phyloP scores from a whole-genome alignment of 2,113 vertebrate genomes.

The Terrapene triunguis region DNA sequence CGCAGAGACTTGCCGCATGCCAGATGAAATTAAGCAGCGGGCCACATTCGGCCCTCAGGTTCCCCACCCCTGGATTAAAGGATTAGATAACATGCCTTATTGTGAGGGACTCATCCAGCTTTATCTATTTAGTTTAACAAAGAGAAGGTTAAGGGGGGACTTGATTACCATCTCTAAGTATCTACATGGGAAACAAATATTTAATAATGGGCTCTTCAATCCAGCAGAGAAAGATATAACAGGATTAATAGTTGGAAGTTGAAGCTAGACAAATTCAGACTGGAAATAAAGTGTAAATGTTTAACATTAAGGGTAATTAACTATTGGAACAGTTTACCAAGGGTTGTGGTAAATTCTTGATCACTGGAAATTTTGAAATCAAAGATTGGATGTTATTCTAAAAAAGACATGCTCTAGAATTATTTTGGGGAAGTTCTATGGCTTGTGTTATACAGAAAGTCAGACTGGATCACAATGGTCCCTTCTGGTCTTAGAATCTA shows the following conservation, averaged over 20 bases:
- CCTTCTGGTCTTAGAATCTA: not conserved
- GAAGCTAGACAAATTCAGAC: not conserved
- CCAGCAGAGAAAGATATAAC: not conserved
- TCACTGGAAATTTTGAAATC: not conserved
- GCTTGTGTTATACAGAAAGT: not conserved
- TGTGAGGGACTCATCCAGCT: no score
- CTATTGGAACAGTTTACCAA: not conserved
- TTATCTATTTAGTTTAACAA: not conserved
- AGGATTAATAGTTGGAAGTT: not conserved
- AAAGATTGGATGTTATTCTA: not conserved
- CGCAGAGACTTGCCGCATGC: no score
- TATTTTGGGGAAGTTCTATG: not conserved
- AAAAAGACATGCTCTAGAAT: not conserved
- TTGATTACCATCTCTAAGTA: not conserved
- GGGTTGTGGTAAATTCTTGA: not conserved
- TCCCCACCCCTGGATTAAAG: no score
- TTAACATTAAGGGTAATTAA: not conserved
- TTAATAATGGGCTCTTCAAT: not conserved
- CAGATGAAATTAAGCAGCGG: no score
- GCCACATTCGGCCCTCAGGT: no score
- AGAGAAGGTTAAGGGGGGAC: not conserved
- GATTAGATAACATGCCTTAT: no score
- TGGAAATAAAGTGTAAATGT: not conserved
- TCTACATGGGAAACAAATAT: not conserved
- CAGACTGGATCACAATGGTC: not conserved